Conservation (phyloP, 1,140 invertebrate genomes). For the Leucophenga varia region DNA sequence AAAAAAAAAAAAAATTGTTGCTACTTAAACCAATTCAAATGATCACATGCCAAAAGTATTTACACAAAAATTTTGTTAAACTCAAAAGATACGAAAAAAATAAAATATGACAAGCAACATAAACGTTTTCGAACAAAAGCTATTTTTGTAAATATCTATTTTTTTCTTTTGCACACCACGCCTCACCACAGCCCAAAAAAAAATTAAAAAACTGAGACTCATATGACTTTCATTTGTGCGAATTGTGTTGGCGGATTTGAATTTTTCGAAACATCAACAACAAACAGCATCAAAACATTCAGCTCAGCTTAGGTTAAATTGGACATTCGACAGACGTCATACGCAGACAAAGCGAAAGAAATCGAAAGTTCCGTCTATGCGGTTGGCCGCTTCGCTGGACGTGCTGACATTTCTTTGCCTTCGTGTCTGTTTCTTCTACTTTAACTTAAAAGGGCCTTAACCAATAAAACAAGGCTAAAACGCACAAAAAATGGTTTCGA, state of each 20-base stretch:
- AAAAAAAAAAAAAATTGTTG: too few species aligned
- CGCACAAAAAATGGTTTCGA: slow-evolving; percentile 25
- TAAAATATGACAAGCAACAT: slow-evolving; percentile 8
- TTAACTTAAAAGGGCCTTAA: too few species aligned
- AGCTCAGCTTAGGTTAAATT: slow-evolving; percentile 23
- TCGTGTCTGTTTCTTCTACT: too few species aligned
- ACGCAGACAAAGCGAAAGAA: slow-evolving; percentile 38
- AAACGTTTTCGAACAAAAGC: too few species aligned
- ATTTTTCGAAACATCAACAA: slow-evolving; percentile 3
- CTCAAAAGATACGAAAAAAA: slow-evolving; percentile 8
- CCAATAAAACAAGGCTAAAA: too few species aligned
- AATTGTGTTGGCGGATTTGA: too few species aligned
- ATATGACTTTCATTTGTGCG: too few species aligned
- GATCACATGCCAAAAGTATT: slow-evolving; percentile 45
- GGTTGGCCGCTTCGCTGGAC: not conserved
- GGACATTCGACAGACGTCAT: slow-evolving; percentile 11
- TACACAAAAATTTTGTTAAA: slow-evolving; percentile 13
- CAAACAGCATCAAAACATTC: slow-evolving; percentile 29
- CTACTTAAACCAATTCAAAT: slow-evolving; percentile 28
- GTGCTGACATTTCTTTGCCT: too few species aligned
- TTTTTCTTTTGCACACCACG: too few species aligned
- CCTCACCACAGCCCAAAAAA: not conserved
- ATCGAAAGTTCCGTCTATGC: slow-evolving; percentile 42
- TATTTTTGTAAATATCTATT: too few species aligned
- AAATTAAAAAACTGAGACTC: not conserved